Evolutionary conservation across 2,888 invertebrate genomes (phyloP).

Genomic region (Orthosia incerta): DNA sequence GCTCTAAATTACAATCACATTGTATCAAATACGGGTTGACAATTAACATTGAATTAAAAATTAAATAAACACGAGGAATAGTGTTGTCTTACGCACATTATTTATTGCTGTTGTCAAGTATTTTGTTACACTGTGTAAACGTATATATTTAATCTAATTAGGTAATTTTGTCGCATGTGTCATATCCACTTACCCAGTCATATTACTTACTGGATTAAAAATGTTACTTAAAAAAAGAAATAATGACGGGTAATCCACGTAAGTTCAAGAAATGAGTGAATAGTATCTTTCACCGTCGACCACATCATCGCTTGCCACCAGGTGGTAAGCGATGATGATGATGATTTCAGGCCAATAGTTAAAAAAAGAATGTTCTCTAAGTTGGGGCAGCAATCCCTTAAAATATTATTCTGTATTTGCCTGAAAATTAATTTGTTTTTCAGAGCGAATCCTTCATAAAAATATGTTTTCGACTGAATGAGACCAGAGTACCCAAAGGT

Average conservation of each 20-base stretch:
- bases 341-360: too few species aligned
- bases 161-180: background rate
- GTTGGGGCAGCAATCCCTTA: too few species aligned
- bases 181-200: background rate
- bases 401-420: too few species aligned
- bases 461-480: too few species aligned
- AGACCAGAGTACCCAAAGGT: too few species aligned
- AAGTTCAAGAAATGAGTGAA: too few species aligned
- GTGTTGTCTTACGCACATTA: slow-evolving; percentile 27
- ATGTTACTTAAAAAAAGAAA: background rate
- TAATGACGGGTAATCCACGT: background rate
- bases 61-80: slow-evolving; percentile 40
- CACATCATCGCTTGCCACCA: too few species aligned
- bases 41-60: slow-evolving; percentile 33
- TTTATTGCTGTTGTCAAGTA: slow-evolving; percentile 17
- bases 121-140: slow-evolving; percentile 21
- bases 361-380: too few species aligned
- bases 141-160: slow-evolving; percentile 7
- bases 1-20: slow-evolving; percentile 48
- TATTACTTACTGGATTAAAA: background rate
- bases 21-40: slow-evolving; percentile 25
- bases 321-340: too few species aligned
- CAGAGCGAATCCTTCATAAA: background rate
- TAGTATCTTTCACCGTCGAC: too few species aligned
- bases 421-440: background rate